These are phyloP conservation scores for Drosophila asahinai DNA, from an alignment of 1,140 invertebrate species.

Conservation along the genomic window DNA sequence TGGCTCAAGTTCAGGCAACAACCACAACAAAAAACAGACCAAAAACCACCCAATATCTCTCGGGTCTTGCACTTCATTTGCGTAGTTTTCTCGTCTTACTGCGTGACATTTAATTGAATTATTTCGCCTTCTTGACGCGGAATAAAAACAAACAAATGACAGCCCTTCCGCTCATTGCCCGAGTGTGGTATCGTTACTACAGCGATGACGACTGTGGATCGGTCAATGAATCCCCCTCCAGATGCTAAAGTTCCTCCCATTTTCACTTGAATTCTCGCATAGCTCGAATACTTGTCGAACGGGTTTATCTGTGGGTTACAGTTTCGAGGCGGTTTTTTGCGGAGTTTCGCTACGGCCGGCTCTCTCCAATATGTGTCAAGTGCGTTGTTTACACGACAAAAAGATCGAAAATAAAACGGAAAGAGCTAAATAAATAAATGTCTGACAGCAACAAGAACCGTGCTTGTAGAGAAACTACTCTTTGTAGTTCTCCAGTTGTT, in stretches of 20 bases:
- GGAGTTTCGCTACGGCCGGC: slow-evolving; percentile 34
- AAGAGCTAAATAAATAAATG: slow-evolving; percentile 8
- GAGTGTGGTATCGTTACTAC: slow-evolving; percentile 19
- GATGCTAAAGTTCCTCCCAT: slow-evolving; percentile 7
- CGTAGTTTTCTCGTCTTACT: slow-evolving; percentile 48
- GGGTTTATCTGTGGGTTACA: slow-evolving; percentile 53
- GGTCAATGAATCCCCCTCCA: slow-evolving; percentile 65
- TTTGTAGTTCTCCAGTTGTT: slow-evolving; percentile 28
- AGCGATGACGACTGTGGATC: slow-evolving; percentile 28
- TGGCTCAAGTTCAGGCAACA: slow-evolving; percentile 67
- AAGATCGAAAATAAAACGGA: slow-evolving; percentile 22
- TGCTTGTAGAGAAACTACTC: slow-evolving; percentile 21
- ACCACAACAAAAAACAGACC: slow-evolving; percentile 32
- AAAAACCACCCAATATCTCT: slow-evolving; percentile 30
- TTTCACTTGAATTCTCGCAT: slow-evolving; percentile 22
- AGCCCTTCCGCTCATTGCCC: slow-evolving; percentile 26
- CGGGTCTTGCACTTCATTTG: slow-evolving; percentile 66
- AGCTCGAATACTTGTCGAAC: slow-evolving; percentile 49
- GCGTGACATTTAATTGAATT: slow-evolving; percentile 78
- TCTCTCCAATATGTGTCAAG: slow-evolving; percentile 71
- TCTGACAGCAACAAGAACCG: slow-evolving; percentile 15
- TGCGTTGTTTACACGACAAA: slow-evolving; percentile 45
- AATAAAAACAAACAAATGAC: slow-evolving; percentile 70
- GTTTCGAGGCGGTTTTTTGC: slow-evolving; percentile 32
- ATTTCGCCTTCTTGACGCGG: slow-evolving; percentile 46